These are phyloP conservation scores for Tenebrosternarchus preto DNA, from an alignment of 2,113 vertebrate species.

Conservation along the genomic window DNA sequence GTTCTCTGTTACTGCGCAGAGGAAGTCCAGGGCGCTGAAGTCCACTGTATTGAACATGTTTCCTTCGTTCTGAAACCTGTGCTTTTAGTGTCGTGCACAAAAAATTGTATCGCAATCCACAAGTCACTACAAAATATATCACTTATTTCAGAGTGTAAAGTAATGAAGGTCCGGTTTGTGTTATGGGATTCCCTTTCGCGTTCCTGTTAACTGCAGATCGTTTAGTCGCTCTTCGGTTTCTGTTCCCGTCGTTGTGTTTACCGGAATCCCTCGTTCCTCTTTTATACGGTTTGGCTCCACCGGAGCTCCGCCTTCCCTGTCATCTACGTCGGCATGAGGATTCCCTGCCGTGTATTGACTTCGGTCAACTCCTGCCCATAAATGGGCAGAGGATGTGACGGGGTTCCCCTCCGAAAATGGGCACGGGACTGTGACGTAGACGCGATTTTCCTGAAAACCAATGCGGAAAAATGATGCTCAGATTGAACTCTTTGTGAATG, in stretches of 20 bases:
- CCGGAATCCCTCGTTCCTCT: slow-evolving; percentile 48
- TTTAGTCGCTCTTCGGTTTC: slow-evolving; percentile 15
- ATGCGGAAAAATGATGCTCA: slow-evolving; percentile 46
- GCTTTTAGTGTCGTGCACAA: not conserved
- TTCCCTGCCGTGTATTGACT: slow-evolving; percentile 54
- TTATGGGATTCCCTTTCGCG: slow-evolving; percentile 50
- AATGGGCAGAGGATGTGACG: slow-evolving; percentile 60
- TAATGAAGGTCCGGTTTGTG: slow-evolving; percentile 18
- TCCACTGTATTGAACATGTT: slow-evolving; percentile 55
- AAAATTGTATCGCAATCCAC: slow-evolving; percentile 31
- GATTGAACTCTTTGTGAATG: slow-evolving; percentile 32
- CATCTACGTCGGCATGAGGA: slow-evolving; percentile 53
- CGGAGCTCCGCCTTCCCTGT: slow-evolving; percentile 43
- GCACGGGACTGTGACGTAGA: slow-evolving; percentile 55
- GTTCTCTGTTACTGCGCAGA: slow-evolving; percentile 46
- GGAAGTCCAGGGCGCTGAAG: slow-evolving; percentile 54
- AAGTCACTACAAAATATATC: not conserved
- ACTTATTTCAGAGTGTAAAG: not conserved
- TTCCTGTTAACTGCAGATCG: slow-evolving; percentile 2
- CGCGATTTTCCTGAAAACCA: slow-evolving; percentile 52
- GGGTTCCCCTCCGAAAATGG: slow-evolving; percentile 61
- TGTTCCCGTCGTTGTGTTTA: slow-evolving; percentile 49
- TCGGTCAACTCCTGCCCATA: slow-evolving; percentile 50
- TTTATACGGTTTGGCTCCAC: slow-evolving; percentile 44
- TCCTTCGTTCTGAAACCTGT: not conserved